Base-by-base conservation (phyloP, 1,140 invertebrate species). In the Geopemphigus sp. region DNA sequence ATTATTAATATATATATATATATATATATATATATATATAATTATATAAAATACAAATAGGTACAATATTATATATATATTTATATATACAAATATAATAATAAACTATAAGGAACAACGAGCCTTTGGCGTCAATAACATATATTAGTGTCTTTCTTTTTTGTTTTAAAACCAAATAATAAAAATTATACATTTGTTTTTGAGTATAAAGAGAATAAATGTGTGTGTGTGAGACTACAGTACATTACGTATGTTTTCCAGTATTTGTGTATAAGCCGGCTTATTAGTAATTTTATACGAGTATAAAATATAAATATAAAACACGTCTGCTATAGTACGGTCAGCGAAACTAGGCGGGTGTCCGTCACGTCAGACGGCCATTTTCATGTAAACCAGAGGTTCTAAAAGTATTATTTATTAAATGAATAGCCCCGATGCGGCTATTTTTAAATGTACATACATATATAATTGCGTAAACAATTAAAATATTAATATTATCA, bases 21-120 rank as follows among this genome's bases (percentile, higher is more conserved):
- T 39, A n/a, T n/a, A n/a, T n/a, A n/a, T n/a, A n/a, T n/a, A n/a
- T n/a, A n/a, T n/a, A 59, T 76, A 17, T 10, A 76, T 39, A 73
- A 56, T 74, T 47, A 61, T 61, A 61, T 78, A 61, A 45, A 59
- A 78, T 56, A 72, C 14, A 32, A 61, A 19, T 59, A 78, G 32
- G 47, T 39, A 39, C 32, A 39, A 39, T 39, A 39, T 39, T 4
- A 39, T 39, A 39, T 39, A 8, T 39, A 45, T 61, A 59, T 45
- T 14, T 56, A 74, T n/a, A 74, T 45, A 61, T 74, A 59, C 22
- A 78, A 39, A 39, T 53, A 78, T 45, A 61, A 63, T 59, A 59
- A 78, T 61, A 74, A 57, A 74, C 73, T 78, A 78, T 61, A n/a
- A 78, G 73, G 73, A 78, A 78, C 73, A 19, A 39, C 61, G 73